Conservation (phyloP, 2,113 vertebrate species). For the Corythaeola cristata region DNA sequence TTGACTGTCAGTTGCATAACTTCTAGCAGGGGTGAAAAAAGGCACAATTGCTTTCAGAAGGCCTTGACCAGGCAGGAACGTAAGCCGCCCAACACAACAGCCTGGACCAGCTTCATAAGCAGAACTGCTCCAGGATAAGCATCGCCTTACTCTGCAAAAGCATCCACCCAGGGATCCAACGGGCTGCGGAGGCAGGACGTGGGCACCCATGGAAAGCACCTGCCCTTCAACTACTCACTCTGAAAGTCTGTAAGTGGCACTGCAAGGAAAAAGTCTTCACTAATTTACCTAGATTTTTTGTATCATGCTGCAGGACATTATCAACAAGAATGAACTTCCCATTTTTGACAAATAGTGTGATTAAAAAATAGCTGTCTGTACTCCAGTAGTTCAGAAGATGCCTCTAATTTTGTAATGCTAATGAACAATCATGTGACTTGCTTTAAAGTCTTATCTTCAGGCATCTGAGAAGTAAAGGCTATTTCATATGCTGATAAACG, state of each 20-base stretch:
- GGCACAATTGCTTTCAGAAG: background rate
- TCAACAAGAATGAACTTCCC: background rate
- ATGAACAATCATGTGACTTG: background rate
- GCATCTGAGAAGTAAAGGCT: background rate
- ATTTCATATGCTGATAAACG: background rate
- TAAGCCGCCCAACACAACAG: background rate
- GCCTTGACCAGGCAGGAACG: background rate
- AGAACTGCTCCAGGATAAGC: background rate
- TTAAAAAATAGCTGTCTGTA: background rate
- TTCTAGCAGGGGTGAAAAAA: background rate
- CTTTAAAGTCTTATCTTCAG: background rate
- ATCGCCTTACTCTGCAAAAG: background rate
- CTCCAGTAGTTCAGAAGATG: background rate
- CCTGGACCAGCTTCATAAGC: background rate
- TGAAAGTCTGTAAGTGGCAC: background rate
- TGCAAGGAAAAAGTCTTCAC: background rate
- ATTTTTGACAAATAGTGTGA: background rate
- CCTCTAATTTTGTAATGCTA: background rate
- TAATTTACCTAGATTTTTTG: background rate
- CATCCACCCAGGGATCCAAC: accelerated
- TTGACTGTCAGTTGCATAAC: background rate
- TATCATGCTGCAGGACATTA: background rate
- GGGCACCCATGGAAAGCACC: background rate
- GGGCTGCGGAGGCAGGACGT: accelerated
- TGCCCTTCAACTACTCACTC: background rate